A percentile compares a stretch with the other conserved stretches of the same genome.
phyloP scores from a whole-genome alignment of 2,113 vertebrate genomes.

The Apistogramma diplotaenia region DNA sequence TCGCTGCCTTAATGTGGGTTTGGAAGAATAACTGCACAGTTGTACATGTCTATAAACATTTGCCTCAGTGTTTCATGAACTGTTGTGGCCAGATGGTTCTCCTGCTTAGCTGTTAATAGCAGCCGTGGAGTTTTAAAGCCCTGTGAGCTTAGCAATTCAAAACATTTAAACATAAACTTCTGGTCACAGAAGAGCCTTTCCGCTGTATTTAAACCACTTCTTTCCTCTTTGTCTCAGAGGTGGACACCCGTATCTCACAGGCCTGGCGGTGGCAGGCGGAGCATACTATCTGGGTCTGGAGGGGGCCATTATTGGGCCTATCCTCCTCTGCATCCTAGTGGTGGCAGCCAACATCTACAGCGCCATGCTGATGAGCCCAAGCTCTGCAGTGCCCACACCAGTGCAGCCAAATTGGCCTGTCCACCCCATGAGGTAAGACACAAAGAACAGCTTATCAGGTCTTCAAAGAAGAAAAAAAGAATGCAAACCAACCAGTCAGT shows the following conservation, averaged over 20 bases:
- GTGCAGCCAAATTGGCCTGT: conserved; percentile 82
- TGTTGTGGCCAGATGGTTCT: background rate
- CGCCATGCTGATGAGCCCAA: conserved; percentile 96
- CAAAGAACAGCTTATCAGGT: background rate
- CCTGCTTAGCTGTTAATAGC: too few relatives aligned
- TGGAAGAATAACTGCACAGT: background rate
- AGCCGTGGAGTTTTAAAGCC: background rate
- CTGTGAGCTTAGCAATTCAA: background rate
- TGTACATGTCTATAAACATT: background rate
- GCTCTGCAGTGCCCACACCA: conserved; percentile 84
- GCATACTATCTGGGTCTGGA: conserved; percentile 96
- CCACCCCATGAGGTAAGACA: conserved; percentile 81
- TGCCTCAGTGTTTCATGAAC: background rate
- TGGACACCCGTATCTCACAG: conserved; percentile 95
- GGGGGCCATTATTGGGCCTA: conserved; percentile 97
- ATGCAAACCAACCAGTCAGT: background rate
- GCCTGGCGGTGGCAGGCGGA: conserved; percentile 93
- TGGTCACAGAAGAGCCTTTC: background rate
- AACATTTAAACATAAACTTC: too few relatives aligned
- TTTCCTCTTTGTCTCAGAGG: conserved; percentile 75
- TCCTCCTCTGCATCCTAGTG: conserved; percentile 96
- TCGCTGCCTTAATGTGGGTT: background rate
- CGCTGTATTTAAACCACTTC: background rate
- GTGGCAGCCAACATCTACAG: conserved; percentile 98
- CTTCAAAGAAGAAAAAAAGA: too few relatives aligned